Evolutionary conservation across 2,888 invertebrate species (phyloP), one percentile per base, ranked within the genome.

Genomic region (Drosophila macrospina): DNA sequence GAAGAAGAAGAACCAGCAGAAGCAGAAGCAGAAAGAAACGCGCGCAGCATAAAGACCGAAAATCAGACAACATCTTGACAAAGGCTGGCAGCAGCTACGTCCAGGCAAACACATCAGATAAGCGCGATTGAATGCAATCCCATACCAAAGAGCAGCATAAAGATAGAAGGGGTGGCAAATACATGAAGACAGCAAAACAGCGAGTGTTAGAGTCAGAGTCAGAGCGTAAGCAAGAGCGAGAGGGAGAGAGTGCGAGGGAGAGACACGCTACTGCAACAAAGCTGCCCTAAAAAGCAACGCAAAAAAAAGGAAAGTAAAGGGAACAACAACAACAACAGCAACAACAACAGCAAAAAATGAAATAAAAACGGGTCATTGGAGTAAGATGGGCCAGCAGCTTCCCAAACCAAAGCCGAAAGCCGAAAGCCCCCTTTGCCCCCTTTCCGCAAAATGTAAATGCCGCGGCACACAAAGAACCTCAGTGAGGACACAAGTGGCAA

Each of bases 291-390:
- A 71, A 77, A 59, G 34, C 57, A 78, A 47, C 47, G 24, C 5
- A 51, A 32, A 41, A 52, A 48, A 48, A 48, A 2, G 5, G 42
- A 69, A 71, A 76, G 59, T 76, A 75, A 75, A 64, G 63, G 36
- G 1, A 20, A 20, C 20, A 20, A 20, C 20, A 20, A 20, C 1
- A 20, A 20, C 20, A 20, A 20, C 20, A 20, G 36, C 61, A 50
- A 44, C 47, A 55, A 55, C 42, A 79, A 65, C 51, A 81, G n/a
- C n/a, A n/a, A n/a, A 45, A 89, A 88, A 74, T 71, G 84, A 83
- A 83, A 74, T 79, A 82, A 85, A 85, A 85, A 85, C 86, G 74
- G 84, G 84, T 85, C 84, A 85, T 85, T 89, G 89, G 84, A 89
- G 84, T 85, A 85, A 83, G 85, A 71, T 80, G 81, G 86, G 76